A percentile compares a stretch with the other conserved stretches of the same genome.
Evolutionary conservation across 2,888 invertebrate genomes (phyloP).

Genomic region (Cotesia congregata): DNA sequence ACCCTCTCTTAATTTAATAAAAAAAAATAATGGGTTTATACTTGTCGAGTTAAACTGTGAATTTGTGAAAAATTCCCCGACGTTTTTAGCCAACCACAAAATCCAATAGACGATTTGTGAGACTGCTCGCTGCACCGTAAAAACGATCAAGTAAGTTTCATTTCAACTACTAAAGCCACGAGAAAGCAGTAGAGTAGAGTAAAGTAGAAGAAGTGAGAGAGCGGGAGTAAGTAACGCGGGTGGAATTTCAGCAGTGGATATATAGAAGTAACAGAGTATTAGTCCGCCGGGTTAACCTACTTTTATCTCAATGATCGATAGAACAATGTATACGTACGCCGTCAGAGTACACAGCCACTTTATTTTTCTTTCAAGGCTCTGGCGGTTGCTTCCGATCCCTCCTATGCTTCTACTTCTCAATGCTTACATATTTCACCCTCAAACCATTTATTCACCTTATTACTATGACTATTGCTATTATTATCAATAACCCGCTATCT

Average conservation of each 20-base stretch:
- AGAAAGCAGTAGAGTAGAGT: neutral
- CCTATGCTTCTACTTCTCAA: neutral
- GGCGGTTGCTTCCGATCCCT: slow-evolving; percentile 23
- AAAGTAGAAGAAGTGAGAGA: slow-evolving; percentile 7
- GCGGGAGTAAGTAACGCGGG: slow-evolving; percentile 50
- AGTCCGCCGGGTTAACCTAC: slow-evolving; percentile 56
- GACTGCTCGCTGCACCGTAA: slow-evolving; percentile 30
- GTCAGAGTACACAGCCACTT: slow-evolving; percentile 50
- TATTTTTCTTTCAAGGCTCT: slow-evolving; percentile 53
- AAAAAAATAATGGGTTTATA: neutral
- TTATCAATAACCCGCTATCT: slow-evolving; percentile 27
- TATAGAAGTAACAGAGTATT: neutral
- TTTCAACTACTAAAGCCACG: slow-evolving; percentile 19
- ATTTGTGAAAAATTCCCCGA: slow-evolving; percentile 25
- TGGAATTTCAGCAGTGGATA: neutral
- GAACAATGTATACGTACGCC: slow-evolving; percentile 52
- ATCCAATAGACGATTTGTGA: slow-evolving; percentile 32
- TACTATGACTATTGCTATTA: slow-evolving; percentile 1
- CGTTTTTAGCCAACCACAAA: slow-evolving; percentile 29
- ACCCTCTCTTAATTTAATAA: neutral
- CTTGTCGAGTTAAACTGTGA: neutral
- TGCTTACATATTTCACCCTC: neutral
- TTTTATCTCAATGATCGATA: slow-evolving; percentile 58
- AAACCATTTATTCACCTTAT: neutral
- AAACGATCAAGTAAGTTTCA: slow-evolving; percentile 37